A percentile compares a stretch with the other conserved stretches of the same genome.
Evolutionary conservation across 2,113 vertebrate genomes (phyloP).

Genomic region (Plotosus lineatus): DNA sequence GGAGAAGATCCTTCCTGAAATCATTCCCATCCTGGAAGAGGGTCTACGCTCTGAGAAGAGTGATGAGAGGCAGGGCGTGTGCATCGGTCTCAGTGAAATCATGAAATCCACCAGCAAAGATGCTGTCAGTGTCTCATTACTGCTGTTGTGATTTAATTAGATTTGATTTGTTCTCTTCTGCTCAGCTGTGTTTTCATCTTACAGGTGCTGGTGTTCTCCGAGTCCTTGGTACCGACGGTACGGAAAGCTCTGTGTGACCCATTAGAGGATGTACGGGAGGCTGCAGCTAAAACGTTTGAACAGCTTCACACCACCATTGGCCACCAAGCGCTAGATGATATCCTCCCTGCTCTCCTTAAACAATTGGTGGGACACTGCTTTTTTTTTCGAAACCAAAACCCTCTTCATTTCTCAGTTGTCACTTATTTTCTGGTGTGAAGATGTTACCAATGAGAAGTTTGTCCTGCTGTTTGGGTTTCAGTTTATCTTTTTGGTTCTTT

Average conservation of each 20-base stretch:
- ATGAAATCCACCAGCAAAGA: slow-evolving; percentile 99
- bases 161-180: neutral
- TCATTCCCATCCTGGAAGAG: slow-evolving; percentile 96
- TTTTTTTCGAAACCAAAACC: neutral
- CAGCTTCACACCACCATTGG: slow-evolving; percentile 97
- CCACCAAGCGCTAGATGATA: slow-evolving; percentile 95
- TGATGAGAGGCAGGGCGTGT: slow-evolving; percentile 95
- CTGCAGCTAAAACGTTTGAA: slow-evolving; percentile 97
- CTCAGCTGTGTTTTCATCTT: neutral
- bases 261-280: slow-evolving; percentile 92
- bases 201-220: slow-evolving; percentile 94
- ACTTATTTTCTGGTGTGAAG: neutral
- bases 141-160: neutral
- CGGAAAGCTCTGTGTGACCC: slow-evolving; percentile 95
- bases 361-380: slow-evolving; percentile 83
- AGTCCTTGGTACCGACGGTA: slow-evolving; percentile 94
- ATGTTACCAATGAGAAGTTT: neutral
- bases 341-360: slow-evolving; percentile 88
- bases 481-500: too few relatives aligned
- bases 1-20: slow-evolving; percentile 97
- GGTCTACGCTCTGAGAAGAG: slow-evolving; percentile 93
- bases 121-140: slow-evolving; percentile 76
- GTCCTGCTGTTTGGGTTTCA: neutral
- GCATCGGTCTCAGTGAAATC: slow-evolving; percentile 95
- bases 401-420: neutral